Evolutionary conservation across 1,140 invertebrate genomes (phyloP), one percentile per base, ranked within the genome.

Genomic region (Agraylea sexmaculata): DNA sequence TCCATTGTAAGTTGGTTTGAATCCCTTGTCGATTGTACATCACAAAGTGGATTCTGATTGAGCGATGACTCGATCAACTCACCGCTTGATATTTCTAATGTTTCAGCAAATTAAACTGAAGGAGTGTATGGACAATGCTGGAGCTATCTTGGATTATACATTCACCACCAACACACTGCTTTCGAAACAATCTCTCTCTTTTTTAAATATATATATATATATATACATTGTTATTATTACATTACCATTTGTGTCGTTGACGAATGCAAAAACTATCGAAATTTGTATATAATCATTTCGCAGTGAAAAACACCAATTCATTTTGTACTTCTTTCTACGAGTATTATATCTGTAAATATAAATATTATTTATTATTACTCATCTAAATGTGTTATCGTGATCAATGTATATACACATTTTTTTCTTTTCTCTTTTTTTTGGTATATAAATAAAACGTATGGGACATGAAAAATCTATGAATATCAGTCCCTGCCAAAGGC

Each of bases 401-500:
- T n/a, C 23, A 42, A 40, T 32, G 23, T 45, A 19, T 37, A 7
- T n/a, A 37, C 32, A 44, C 35, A 45, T 36, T 43, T 45, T 48
- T 45, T 37, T 43, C 37, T 44, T 39, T 49, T 42, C 31, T 36
- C 25, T 37, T 42, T 23, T 45, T 44, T 46, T 49, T 49, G 47
- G 47, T 46, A 29, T 46, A 49, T 49, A 49, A 49, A 41, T n/a
- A n/a, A 42, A 27, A 30, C 37, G 37, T 49, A 32, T 49, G 47
- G 47, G 47, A 49, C 47, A 43, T 41, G 43, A 49, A 46, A 15
- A 29, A 40, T 15, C 21, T 18, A 11, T 23, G 47, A 49, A 49
- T 40, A 49, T 49, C 47, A 46, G 43, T 49, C 47, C 47, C 47
- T 49, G 47, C 43, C 47, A 49, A 43, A 49, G 37, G 43, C 37